Evolutionary conservation across 2,888 invertebrate species (phyloP), one percentile per base, ranked within the genome.

Genomic region (Lutraria lutraria): DNA sequence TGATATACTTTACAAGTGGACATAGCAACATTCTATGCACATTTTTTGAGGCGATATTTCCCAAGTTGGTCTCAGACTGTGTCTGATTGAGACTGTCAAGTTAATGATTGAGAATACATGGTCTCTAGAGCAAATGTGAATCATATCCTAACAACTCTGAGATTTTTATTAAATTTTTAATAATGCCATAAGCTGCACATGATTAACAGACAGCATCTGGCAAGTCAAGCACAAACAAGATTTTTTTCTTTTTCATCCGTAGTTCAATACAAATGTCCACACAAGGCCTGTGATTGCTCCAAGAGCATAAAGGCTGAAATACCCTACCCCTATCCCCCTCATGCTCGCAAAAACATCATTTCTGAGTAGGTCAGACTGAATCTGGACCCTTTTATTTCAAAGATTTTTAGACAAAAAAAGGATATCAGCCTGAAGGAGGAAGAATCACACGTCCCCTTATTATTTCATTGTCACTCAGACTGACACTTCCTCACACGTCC

Each of bases 61-160:
- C 76, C 76, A 76, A 76, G 76, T 34, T 31, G 34, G 76, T 76
- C 76, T 76, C 76, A 34, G 19, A 76, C 15, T 31, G 15, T 68
- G n/a, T 34, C 31, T 31, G 76, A 34, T 76, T 34, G 31, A 76
- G 31, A 76, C n/a, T 25, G 25, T 25, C 63, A 68, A 19, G 76
- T 76, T 76, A 76, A 76, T 76, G 76, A 76, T 31, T 76, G 16
- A 76, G 76, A 34, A 43, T 76, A 31, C 6, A 31, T 34, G 31
- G 31, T 34, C 76, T 31, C 76, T 25, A 31, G 34, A 31, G 76
- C 31, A 76, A 34, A 31, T 34, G 76, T 76, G 76, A 76, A 19
- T 19, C 16, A 34, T 13, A 31, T n/a, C 19, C 76, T 4, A 31
- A 76, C 34, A 34, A 34, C 34, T 76, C 34, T 19, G 31, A 76